Percentiles rank a stretch among this genome's conserved stretches.
Conservation (phyloP, 2,888 invertebrate genomes). For the Macrostomum cliftonense region DNA sequence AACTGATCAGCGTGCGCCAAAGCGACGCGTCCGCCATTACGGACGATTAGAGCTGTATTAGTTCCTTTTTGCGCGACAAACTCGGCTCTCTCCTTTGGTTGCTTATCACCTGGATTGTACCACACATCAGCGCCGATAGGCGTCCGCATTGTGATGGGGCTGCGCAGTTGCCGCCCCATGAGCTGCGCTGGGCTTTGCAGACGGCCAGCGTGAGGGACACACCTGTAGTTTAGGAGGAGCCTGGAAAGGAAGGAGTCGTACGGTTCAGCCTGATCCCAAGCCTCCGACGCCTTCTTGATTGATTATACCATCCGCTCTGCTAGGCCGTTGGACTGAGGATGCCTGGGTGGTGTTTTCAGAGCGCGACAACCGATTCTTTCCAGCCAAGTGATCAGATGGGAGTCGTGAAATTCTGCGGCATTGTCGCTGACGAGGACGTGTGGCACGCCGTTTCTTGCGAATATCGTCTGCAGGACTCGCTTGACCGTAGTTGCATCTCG, state of each 20-base stretch:
- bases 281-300: constrained; percentile 7
- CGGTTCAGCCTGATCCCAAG: background rate
- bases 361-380: constrained; percentile 4
- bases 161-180: no score
- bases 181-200: no score
- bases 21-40: no score
- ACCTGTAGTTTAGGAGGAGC: constrained; percentile 9
- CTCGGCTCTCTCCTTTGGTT: no score
- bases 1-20: no score
- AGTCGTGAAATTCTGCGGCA: constrained; percentile 8
- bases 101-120: no score
- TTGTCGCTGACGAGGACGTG: constrained; percentile 5
- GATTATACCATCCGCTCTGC: constrained; percentile 9
- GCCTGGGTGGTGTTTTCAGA: constrained; percentile 9
- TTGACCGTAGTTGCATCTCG: constrained; percentile 1
- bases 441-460: constrained; percentile 8
- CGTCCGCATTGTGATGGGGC: no score
- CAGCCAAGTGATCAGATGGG: constrained; percentile 1
- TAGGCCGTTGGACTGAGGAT: constrained; percentile 5
- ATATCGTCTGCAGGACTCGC: constrained; percentile 1
- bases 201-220: no score
- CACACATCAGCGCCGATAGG: no score
- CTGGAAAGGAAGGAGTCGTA: constrained; percentile 6
- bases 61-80: no score
- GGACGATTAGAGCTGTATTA: no score